Evolutionary conservation across 2,797 vertebrate genomes (phyloP), one percentile per base, ranked within the genome.

Genomic region (Lepus townsendii): DNA sequence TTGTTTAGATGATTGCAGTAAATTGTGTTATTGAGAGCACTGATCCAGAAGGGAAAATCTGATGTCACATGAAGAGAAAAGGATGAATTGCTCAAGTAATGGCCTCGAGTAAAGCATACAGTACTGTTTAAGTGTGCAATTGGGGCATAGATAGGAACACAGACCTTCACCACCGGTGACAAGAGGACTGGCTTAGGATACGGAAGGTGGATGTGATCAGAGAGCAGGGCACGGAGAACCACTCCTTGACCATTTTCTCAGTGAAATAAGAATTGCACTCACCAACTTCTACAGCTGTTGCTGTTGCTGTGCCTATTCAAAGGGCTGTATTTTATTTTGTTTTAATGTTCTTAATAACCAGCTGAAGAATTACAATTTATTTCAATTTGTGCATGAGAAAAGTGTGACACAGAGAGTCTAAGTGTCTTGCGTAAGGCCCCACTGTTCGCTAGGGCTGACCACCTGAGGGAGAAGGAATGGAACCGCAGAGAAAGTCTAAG

Each of bases 151-250:
- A 52, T 52, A 42, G 42, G 54, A 71, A 27, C 12, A 84, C 50
- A 89, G 50, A 52, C 3, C 10, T 47, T 50, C 13, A 20, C 24
- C 9, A 12, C 9, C 6, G 26, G 32, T 14, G 4, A 20, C 4
- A 60, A 30, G 60, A 79, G 26, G 20, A 32, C 20, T 27, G 32
- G 35, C 6, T 0, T 24, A 30, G 13, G 60, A 42, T 47, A 1
- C 4, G 10, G 30, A 8, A 3, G 11, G 13, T 20, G 35, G n/a
- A 22, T 27, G n/a, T 26, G 5, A 14, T 47, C 12, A 14, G 10
- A 24, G 2, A 47, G 42, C 62, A 19, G n/a, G 26, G 54, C 4
- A 0, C 3, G 1, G 13, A 12, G 9, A 47, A 38, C 14, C 5
- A 2, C 3, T 42, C 2, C 32, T 66, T 12, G 60, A 32, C n/a